A percentile compares a stretch with the other conserved stretches of the same genome.
These are phyloP conservation scores for Ophiothrix spiculata DNA, from an alignment of 35 echinoderm and acorn worm species.

Conservation along the genomic window DNA sequence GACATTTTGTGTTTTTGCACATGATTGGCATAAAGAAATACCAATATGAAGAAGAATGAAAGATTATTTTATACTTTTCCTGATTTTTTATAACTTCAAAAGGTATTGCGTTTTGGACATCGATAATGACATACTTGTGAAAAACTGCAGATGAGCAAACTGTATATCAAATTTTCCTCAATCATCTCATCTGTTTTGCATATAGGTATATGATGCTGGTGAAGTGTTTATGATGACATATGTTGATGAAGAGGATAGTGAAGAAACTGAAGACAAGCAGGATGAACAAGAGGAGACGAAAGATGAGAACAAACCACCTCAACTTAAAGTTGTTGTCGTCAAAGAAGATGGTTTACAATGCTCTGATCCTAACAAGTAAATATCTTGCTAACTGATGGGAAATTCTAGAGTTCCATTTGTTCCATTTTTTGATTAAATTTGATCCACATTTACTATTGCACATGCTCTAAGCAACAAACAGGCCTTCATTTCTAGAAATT, in stretches of 20 bases:
- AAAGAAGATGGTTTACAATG: slow-evolving; percentile 36
- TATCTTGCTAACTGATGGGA: not conserved
- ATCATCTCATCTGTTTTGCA: no score
- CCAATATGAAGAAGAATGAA: no score
- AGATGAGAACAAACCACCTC: not conserved
- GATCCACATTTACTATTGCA: not conserved
- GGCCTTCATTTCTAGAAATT: not conserved
- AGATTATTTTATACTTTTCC: no score
- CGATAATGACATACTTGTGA: no score
- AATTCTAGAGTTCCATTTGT: not conserved
- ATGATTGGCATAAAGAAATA: no score
- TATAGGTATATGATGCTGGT: slow-evolving; percentile 55
- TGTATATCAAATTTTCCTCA: no score
- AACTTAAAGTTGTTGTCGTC: slow-evolving; percentile 42
- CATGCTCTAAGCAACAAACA: not conserved
- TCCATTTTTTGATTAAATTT: not conserved
- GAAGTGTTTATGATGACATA: slow-evolving; percentile 55
- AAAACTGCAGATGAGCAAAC: no score
- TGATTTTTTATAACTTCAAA: no score
- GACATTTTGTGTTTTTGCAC: no score
- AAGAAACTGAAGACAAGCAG: not conserved
- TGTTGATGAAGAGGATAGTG: slow-evolving; percentile 21
- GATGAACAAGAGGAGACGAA: not conserved
- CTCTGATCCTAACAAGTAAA: slow-evolving; percentile 25
- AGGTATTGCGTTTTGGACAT: no score